phyloP scores from a whole-genome alignment of 2,888 invertebrate genomes.

The Osmoderma eremita region DNA sequence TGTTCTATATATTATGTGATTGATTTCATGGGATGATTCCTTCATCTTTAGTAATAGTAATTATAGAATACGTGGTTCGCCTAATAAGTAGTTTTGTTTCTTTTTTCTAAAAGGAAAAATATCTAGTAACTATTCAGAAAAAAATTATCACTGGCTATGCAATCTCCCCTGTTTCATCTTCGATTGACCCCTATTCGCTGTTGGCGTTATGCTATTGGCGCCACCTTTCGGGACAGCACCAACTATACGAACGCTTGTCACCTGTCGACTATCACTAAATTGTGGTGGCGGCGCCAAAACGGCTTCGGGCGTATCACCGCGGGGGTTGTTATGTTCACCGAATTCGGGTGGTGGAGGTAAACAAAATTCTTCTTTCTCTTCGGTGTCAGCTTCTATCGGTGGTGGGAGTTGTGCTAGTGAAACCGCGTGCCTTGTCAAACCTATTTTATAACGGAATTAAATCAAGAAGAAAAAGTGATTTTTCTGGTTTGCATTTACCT shows the following conservation, averaged over 20 bases:
- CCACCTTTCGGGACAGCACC: constrained; percentile 81
- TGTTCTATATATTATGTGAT: constrained; percentile 18
- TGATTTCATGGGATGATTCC: constrained; percentile 3
- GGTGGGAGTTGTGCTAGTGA: constrained; percentile 84
- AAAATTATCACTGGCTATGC: constrained; percentile 62
- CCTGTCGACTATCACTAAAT: constrained; percentile 79
- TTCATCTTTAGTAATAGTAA: constrained; percentile 3
- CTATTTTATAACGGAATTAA: too few species aligned
- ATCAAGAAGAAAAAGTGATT: too few species aligned
- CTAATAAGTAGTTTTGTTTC: constrained; percentile 15
- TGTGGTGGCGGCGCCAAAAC: constrained; percentile 89
- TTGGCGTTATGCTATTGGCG: constrained; percentile 21
- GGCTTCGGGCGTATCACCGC: constrained; percentile 63
- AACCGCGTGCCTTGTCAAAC: constrained; percentile 74
- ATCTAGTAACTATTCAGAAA: constrained; percentile 15
- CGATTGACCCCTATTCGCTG: constrained; percentile 48
- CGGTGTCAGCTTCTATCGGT: constrained; percentile 77
- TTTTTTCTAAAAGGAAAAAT: constrained; percentile 10
- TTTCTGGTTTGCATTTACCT: constrained; percentile 44
- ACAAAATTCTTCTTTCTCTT: constrained; percentile 73
- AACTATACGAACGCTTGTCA: constrained; percentile 80
- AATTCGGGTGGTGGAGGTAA: constrained; percentile 72
- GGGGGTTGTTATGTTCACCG: constrained; percentile 61
- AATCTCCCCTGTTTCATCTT: constrained; percentile 61
- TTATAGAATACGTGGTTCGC: constrained; percentile 5